Evolutionary conservation across 2,113 vertebrate species (phyloP).

Genomic region (Heliornis fulica): DNA sequence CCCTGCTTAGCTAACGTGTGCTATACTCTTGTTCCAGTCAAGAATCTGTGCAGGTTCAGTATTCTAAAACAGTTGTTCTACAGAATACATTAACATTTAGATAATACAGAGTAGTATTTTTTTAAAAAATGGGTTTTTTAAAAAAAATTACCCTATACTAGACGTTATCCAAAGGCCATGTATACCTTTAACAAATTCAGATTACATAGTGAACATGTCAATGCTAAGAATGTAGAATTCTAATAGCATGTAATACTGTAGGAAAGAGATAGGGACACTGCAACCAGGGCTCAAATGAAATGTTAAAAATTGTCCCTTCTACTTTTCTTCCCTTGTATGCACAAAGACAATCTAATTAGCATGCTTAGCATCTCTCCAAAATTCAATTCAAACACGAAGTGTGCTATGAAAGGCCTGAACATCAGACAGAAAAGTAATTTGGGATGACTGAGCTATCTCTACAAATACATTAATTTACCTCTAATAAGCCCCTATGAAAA

Average conservation of each 20-base stretch:
- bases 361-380: conserved; percentile 73
- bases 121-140: background rate
- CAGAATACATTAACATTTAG: background rate
- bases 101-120: background rate
- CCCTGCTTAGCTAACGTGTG: background rate
- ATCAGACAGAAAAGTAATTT: conserved; percentile 76
- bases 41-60: background rate
- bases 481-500: conserved; percentile 66
- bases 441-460: conserved; percentile 74
- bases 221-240: background rate
- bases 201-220: background rate
- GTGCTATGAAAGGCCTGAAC: conserved; percentile 76
- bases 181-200: conserved; percentile 10
- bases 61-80: background rate
- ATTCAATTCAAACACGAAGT: conserved; percentile 81
- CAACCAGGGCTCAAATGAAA: conserved; percentile 38
- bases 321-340: conserved; percentile 1
- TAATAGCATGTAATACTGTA: conserved; percentile 15
- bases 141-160: background rate
- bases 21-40: background rate
- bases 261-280: background rate
- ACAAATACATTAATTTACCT: conserved; percentile 76
- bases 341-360: conserved; percentile 72
- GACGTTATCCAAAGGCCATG: background rate
- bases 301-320: conserved; percentile 28